phyloP scores from a whole-genome alignment of 2,888 invertebrate genomes.

The Selenia dentaria region DNA sequence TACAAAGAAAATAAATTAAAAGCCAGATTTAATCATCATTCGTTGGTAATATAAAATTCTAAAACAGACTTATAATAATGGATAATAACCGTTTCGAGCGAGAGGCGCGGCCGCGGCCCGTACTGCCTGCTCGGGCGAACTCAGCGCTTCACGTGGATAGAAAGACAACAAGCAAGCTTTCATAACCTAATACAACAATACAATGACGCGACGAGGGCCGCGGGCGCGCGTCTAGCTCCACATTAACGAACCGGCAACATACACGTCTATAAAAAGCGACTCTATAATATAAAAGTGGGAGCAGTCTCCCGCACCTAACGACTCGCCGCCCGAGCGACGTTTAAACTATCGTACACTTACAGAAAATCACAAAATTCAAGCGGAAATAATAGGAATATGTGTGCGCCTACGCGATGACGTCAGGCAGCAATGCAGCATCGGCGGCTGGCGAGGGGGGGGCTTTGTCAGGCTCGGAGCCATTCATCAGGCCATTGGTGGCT shows the following conservation, averaged over 20 bases:
- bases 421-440: constrained; percentile 71
- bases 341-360: constrained; percentile 81
- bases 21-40: constrained; percentile 82
- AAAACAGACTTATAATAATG: constrained; percentile 79
- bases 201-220: background rate
- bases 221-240: constrained; percentile 28
- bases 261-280: constrained; percentile 79
- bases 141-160: background rate
- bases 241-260: constrained; percentile 56
- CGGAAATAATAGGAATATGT: constrained; percentile 76
- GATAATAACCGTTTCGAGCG: constrained; percentile 60
- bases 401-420: constrained; percentile 71
- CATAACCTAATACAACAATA: background rate
- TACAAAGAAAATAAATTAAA: constrained; percentile 83
- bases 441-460: constrained; percentile 80
- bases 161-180: background rate
- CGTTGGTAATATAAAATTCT: constrained; percentile 85
- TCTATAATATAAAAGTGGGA: constrained; percentile 81
- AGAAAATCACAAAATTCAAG: constrained; percentile 84
- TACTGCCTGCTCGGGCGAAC: background rate
- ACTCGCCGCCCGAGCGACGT: constrained; percentile 65
- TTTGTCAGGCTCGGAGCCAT: constrained; percentile 57
- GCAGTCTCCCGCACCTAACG: constrained; percentile 77
- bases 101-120: constrained; percentile 33
- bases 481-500: constrained; percentile 63